Evolutionary conservation across 2,797 vertebrate genomes (phyloP).

Genomic region (Callimico goeldii): DNA sequence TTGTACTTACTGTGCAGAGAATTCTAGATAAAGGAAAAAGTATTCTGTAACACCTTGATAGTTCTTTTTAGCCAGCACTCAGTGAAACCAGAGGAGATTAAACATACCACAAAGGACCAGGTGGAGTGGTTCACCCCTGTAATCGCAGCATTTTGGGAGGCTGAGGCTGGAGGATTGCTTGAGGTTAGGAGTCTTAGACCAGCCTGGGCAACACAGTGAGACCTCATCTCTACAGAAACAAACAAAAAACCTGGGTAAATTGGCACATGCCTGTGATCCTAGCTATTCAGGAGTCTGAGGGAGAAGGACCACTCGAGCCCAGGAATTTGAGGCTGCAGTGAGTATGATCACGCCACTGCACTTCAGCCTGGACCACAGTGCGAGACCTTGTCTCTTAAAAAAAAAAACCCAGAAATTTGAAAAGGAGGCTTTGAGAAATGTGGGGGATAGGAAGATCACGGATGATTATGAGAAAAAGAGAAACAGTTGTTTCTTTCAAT

Average conservation of each 20-base stretch:
- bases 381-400: too few relatives aligned
- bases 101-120: slow-evolving; percentile 54
- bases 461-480: too few relatives aligned
- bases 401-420: too few relatives aligned
- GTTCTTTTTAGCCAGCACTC: slow-evolving; percentile 53
- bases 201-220: not conserved
- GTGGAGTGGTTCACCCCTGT: not conserved
- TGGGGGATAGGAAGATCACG: too few relatives aligned
- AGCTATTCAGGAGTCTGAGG: not conserved
- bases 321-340: not conserved
- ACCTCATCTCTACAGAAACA: not conserved
- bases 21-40: slow-evolving; percentile 50
- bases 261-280: not conserved
- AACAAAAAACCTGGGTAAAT: not conserved
- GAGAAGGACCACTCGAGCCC: not conserved
- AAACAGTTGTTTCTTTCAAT: too few relatives aligned
- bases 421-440: too few relatives aligned
- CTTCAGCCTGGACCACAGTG: too few relatives aligned
- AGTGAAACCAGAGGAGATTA: slow-evolving; percentile 66
- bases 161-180: not conserved
- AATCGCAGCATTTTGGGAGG: not conserved
- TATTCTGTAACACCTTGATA: slow-evolving; percentile 40
- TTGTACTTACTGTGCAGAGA: slow-evolving; percentile 28
- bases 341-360: too few relatives aligned
- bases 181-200: not conserved